Conservation (phyloP, 2,113 vertebrate species). For the Sceloporus tristichus region DNA sequence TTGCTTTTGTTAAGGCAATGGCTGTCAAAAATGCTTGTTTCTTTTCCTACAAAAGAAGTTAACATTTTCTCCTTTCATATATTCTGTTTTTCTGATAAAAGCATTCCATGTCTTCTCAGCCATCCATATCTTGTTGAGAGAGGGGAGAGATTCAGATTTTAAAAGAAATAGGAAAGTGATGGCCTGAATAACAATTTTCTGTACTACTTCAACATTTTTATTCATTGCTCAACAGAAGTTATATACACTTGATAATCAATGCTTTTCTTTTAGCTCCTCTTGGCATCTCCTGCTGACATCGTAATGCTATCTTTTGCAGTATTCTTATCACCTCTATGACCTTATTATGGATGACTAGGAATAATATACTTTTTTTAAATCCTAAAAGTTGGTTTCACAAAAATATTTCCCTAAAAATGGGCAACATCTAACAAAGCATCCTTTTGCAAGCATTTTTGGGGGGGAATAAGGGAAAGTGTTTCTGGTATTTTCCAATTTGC, state of each 20-base stretch:
- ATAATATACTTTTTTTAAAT: not conserved
- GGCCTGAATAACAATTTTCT: not conserved
- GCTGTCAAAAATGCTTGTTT: conserved; percentile 16
- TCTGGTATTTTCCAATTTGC: not conserved
- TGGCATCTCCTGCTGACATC: not conserved
- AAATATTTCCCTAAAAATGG: not conserved
- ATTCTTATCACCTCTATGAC: not conserved
- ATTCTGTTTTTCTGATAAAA: conserved; percentile 13
- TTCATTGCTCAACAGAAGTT: conserved; percentile 6
- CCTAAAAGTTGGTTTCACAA: not conserved
- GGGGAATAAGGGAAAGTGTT: not conserved
- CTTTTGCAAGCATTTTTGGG: not conserved
- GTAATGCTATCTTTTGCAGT: not conserved
- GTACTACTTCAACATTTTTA: not conserved
- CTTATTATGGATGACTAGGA: not conserved
- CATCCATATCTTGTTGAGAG: not conserved
- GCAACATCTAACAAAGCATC: not conserved
- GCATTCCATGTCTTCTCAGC: not conserved
- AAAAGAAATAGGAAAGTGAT: not conserved
- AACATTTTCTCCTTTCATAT: conserved; percentile 7
- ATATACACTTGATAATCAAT: not conserved
- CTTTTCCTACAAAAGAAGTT: conserved; percentile 10
- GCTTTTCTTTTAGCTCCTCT: not conserved
- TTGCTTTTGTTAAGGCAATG: not conserved
- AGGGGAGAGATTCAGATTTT: not conserved